A percentile compares a stretch with the other conserved stretches of the same genome.
Evolutionary conservation across 2,888 invertebrate genomes (phyloP).

Genomic region (Andricus quercusramuli): DNA sequence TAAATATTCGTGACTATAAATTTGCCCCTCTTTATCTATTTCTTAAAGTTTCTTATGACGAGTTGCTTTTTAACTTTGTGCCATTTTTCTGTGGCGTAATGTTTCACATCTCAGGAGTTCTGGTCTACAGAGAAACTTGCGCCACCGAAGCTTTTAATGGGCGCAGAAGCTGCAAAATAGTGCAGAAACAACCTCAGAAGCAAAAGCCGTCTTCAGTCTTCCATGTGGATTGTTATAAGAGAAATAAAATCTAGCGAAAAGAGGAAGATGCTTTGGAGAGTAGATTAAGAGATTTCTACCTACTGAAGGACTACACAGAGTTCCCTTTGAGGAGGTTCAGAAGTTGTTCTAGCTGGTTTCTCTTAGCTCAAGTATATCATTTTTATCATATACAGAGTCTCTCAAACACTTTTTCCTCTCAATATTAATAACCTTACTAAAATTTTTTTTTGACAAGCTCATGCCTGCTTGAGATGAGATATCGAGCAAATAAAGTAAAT

Average conservation of each 20-base stretch:
- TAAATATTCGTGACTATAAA: background rate
- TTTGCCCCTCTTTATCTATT: background rate
- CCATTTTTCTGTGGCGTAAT: background rate
- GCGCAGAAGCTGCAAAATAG: background rate
- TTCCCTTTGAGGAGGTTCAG: background rate
- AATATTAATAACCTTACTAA: no score
- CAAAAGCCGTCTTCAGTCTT: background rate
- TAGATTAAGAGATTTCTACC: background rate
- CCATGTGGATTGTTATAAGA: background rate
- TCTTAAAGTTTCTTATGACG: background rate
- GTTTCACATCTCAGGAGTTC: background rate
- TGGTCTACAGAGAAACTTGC: background rate
- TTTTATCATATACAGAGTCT: background rate
- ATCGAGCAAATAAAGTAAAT: no score
- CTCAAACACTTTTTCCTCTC: no score
- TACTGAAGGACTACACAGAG: background rate
- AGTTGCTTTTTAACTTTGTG: background rate
- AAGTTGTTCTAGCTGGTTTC: background rate
- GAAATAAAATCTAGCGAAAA: background rate
- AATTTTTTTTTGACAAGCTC: no score
- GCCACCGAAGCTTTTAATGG: background rate
- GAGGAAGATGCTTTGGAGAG: background rate
- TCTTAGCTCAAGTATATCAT: background rate
- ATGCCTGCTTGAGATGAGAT: no score
- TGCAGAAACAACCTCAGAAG: background rate